phyloP scores from a whole-genome alignment of 2,888 invertebrate genomes.

The Andrena haemorrhoa region DNA sequence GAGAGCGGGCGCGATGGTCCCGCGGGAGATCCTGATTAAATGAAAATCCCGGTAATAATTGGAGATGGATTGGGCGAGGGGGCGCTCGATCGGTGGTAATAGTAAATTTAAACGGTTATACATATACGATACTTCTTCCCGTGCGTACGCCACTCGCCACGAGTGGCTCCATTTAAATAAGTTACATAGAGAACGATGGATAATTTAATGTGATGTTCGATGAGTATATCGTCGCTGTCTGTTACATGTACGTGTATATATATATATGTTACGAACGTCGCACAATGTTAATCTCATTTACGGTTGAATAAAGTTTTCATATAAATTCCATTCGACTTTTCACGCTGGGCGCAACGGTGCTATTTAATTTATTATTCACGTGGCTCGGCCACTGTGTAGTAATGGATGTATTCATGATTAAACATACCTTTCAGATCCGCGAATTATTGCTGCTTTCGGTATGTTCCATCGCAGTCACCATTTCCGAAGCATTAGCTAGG shows the following conservation, averaged over 20 bases:
- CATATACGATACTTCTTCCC: conserved; percentile 30
- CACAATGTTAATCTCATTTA: conserved; percentile 65
- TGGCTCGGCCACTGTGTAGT: too few species aligned
- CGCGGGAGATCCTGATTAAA: conserved; percentile 19
- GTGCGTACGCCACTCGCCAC: conserved; percentile 3
- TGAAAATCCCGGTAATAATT: conserved; percentile 19
- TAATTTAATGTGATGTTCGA: conserved; percentile 61
- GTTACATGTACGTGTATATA: conserved; percentile 54
- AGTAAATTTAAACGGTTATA: conserved; percentile 38
- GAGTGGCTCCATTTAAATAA: conserved; percentile 28
- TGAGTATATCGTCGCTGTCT: conserved; percentile 52
- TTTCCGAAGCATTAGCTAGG: too few species aligned
- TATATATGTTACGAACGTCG: conserved; percentile 57
- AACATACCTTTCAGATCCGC: too few species aligned
- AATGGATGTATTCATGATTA: too few species aligned
- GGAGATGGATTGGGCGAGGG: conserved; percentile 19
- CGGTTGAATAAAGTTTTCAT: conserved; percentile 66
- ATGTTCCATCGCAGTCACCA: too few species aligned
- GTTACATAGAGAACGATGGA: conserved; percentile 43
- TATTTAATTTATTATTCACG: conserved; percentile 26
- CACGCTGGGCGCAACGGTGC: background rate
- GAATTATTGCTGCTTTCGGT: too few species aligned
- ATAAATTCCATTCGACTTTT: conserved; percentile 43
- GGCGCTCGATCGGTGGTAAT: conserved; percentile 27
- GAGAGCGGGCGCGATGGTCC: background rate